Conservation (phyloP, 2,113 vertebrate species). For the Odobenus rosmarus region DNA sequence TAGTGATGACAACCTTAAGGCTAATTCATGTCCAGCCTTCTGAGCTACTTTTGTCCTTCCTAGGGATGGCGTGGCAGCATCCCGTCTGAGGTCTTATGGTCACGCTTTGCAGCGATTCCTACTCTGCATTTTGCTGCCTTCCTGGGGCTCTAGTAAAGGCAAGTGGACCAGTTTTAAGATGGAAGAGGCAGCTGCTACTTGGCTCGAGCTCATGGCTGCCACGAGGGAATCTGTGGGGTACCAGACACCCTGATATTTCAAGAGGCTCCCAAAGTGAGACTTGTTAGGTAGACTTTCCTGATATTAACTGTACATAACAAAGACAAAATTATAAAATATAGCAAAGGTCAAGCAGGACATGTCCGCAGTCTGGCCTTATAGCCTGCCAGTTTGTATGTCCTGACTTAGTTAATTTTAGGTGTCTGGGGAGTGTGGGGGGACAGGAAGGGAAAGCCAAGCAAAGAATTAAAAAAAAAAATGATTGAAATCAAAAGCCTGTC, state of each 20-base stretch:
- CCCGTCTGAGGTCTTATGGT: too few relatives aligned
- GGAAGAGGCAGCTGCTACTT: neutral
- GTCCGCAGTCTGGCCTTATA: neutral
- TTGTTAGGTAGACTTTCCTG: neutral
- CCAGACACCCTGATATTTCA: neutral
- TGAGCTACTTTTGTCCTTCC: neutral
- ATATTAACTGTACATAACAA: neutral
- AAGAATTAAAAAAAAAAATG: neutral
- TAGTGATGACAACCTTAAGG: neutral
- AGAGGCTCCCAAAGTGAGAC: neutral
- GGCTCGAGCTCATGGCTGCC: neutral
- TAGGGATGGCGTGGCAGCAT: rapidly evolving
- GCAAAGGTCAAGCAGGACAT: neutral
- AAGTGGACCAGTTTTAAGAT: neutral
- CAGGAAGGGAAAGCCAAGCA: neutral
- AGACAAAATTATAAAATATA: neutral
- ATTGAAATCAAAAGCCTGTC: neutral
- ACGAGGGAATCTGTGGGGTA: neutral
- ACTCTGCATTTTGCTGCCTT: neutral
- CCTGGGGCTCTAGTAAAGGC: too few relatives aligned
- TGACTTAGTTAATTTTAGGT: neutral
- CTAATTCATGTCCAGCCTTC: too few relatives aligned
- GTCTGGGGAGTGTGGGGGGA: neutral
- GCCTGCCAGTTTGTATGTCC: neutral
- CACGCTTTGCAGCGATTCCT: neutral